phyloP scores from a whole-genome alignment of 2,888 invertebrate genomes.

The Caenorhabditis sulstoni region DNA sequence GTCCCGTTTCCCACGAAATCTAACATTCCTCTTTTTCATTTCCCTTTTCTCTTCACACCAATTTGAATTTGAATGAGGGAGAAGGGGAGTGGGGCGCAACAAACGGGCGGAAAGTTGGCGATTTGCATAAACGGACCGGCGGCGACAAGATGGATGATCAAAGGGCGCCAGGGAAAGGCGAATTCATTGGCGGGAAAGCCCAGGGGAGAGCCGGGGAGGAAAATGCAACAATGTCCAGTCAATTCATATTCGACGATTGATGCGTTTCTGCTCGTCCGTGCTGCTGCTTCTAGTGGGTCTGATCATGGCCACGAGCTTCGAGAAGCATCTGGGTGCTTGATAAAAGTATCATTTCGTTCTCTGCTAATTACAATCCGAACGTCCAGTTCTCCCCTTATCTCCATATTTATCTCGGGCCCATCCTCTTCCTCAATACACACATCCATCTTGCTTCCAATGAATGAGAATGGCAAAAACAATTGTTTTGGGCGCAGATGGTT shows the following conservation, averaged over 20 bases:
- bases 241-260: constrained; percentile 58
- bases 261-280: too few relatives aligned
- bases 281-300: too few relatives aligned
- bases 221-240: constrained; percentile 44
- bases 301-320: too few relatives aligned
- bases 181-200: constrained; percentile 36
- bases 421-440: constrained; percentile 14
- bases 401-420: constrained; percentile 30
- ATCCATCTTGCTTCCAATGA: constrained; percentile 41
- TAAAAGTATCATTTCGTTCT: neutral
- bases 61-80: constrained; percentile 55
- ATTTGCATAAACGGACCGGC: constrained; percentile 54
- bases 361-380: neutral
- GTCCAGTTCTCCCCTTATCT: constrained; percentile 20
- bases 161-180: constrained; percentile 39
- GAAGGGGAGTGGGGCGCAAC: constrained; percentile 40
- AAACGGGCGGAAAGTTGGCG: constrained; percentile 27
- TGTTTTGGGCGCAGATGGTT: constrained; percentile 59
- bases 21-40: constrained; percentile 21
- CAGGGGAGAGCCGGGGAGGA: constrained; percentile 15
- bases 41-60: constrained; percentile 39
- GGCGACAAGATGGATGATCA: constrained; percentile 59
- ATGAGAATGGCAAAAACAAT: constrained; percentile 54
- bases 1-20: constrained; percentile 8
- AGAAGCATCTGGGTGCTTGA: neutral